These are phyloP conservation scores for Vicugna pacos DNA, from an alignment of 2,113 vertebrate genomes.

Conservation along the genomic window DNA sequence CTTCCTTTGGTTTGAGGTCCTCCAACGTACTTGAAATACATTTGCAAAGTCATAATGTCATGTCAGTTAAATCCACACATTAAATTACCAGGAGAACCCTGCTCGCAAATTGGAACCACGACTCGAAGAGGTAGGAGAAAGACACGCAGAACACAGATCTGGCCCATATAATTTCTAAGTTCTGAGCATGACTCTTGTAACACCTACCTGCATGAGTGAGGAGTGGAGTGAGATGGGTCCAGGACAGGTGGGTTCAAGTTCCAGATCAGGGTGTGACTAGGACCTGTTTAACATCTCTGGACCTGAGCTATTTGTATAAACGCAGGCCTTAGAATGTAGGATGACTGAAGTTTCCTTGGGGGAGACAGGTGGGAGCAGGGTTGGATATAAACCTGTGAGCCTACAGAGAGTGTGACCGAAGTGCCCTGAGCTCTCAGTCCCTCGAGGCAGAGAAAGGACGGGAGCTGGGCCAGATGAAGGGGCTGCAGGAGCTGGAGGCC, in stretches of 20 bases:
- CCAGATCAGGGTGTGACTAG: not conserved
- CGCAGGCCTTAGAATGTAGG: not conserved
- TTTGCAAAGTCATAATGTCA: not conserved
- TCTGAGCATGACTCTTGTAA: not conserved
- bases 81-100: not conserved
- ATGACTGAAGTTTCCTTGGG: not conserved
- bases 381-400: not conserved
- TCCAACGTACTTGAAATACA: not conserved
- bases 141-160: not conserved
- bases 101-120: not conserved
- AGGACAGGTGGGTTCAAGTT: not conserved
- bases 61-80: not conserved
- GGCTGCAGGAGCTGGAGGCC: not conserved
- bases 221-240: not conserved
- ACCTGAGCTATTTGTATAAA: not conserved
- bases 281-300: not conserved
- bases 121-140: not conserved
- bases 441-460: not conserved
- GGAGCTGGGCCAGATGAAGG: not conserved
- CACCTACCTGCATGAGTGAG: not conserved
- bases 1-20: not conserved
- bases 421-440: not conserved
- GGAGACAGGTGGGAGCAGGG: not conserved
- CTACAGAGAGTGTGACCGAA: fast-evolving
- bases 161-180: not conserved